These are phyloP conservation scores for Yasuhikotakia modesta DNA, from an alignment of 2,797 vertebrate species.

Conservation along the genomic window DNA sequence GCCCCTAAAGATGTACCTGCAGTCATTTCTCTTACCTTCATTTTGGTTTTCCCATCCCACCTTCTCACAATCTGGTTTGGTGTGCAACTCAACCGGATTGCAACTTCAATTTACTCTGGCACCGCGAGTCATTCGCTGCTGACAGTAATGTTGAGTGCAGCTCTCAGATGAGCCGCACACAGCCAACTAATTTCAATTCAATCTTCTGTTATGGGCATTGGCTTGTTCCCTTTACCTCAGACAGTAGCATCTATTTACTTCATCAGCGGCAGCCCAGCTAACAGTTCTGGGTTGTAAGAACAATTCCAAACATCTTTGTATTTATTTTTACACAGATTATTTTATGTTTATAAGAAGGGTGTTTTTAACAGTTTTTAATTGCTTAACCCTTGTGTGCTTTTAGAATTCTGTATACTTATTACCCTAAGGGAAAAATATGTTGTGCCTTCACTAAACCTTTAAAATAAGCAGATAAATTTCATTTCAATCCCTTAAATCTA, in stretches of 20 bases:
- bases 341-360: too few relatives aligned
- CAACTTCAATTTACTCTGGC: conserved; percentile 40
- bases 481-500: too few relatives aligned
- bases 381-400: too few relatives aligned
- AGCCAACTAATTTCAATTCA: conserved; percentile 47
- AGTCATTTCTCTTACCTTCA: conserved; percentile 18
- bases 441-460: too few relatives aligned
- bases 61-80: conserved; percentile 25
- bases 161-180: conserved; percentile 15
- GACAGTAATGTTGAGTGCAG: conserved; percentile 35
- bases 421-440: too few relatives aligned
- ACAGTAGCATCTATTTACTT: conserved; percentile 37
- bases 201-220: conserved; percentile 32
- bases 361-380: too few relatives aligned
- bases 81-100: conserved; percentile 8
- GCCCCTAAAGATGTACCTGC: conserved; percentile 6
- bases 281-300: too few relatives aligned
- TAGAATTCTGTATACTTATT: too few relatives aligned
- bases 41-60: conserved; percentile 10
- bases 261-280: not conserved
- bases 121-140: conserved; percentile 22
- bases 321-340: too few relatives aligned
- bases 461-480: too few relatives aligned
- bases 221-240: conserved; percentile 28
- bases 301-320: too few relatives aligned